phyloP scores from a whole-genome alignment of 2,888 invertebrate species.

The Quadriops clusia region DNA sequence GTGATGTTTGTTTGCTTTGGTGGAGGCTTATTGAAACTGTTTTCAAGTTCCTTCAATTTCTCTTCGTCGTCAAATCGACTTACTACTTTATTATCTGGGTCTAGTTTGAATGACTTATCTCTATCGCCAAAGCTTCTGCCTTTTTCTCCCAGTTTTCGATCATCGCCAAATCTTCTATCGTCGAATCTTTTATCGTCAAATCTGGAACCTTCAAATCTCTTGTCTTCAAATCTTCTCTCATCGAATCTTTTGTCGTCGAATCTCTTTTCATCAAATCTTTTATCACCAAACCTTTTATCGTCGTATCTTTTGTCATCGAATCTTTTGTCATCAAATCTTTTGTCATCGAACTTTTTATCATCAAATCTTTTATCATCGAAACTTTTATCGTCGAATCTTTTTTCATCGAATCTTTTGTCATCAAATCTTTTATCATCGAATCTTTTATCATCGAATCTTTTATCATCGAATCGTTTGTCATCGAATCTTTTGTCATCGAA shows the following conservation, averaged over 20 bases:
- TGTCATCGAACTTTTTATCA: no score
- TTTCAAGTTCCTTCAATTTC: slow-evolving; percentile 8
- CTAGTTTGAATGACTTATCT: background rate
- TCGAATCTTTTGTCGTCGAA: no score
- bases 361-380: no score
- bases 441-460: no score
- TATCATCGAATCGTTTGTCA: no score
- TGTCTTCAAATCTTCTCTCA: no score
- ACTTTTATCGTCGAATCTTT: no score
- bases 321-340: no score
- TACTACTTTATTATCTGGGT: background rate
- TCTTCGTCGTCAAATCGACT: slow-evolving; percentile 5
- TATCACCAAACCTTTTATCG: slow-evolving; percentile 24
- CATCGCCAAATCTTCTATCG: slow-evolving; percentile 24
- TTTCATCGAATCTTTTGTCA: no score
- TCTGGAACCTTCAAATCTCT: slow-evolving; percentile 12
- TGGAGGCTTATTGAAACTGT: slow-evolving; percentile 3
- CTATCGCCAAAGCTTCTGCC: slow-evolving; percentile 5
- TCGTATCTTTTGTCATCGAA: slow-evolving; percentile 22
- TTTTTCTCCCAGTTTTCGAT: slow-evolving; percentile 8
- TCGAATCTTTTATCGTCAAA: slow-evolving; percentile 15
- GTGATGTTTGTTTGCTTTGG: slow-evolving; percentile 30
- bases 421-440: no score
- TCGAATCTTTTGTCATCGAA: no score
- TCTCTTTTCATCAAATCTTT: no score